Evolutionary conservation across 1,140 invertebrate species (phyloP), one percentile per base, ranked within the genome.

Genomic region (Philaenus spumarius): DNA sequence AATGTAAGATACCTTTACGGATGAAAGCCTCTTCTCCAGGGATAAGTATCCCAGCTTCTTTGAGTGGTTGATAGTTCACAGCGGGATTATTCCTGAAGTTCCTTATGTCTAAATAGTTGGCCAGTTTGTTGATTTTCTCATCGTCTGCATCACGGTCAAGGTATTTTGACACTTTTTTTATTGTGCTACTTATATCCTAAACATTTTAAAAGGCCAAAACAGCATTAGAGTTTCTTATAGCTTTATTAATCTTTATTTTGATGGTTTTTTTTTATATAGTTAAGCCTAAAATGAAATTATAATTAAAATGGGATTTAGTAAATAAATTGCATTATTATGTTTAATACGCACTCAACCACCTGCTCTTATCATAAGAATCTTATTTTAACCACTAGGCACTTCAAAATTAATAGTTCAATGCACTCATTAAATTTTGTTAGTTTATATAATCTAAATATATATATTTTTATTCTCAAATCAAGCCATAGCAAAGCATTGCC

Each of bases 31-130:
- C 55, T 47, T 66, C 67, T 14, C 59, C 53, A 19, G 55, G 43
- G 15, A 24, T 59, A 2, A 65, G 47, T 23, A 68, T 48, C 19
- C 63, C 64, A 42, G 64, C 40, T 46, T 66, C 55, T 39, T 52
- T 55, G 2, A 67, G 42, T 24, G 45, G 24, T 24, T 64, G 63
- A 46, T 61, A 68, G 56, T 72, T 72, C 7, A 73, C 68, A 24
- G 63, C 58, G 26, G 68, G 65, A 60, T 78, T 78, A 4, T 64
- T 66, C 56, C 72, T 74, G 72, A 80, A 77, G 42, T 68, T 69
- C 19, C 68, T 65, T 68, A 80, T 77, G 50, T 71, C 40, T 64
- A 89, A 75, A 65, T 88, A 81, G 24, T 82, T 68, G 9, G 72
- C 71, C 3, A 89, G 71, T 37, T 72, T 71, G 4, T 66, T 61